A percentile compares a stretch with the other conserved stretches of the same genome.
Evolutionary conservation across 1,140 invertebrate genomes (phyloP).

Genomic region (Bactericera cockerelli): DNA sequence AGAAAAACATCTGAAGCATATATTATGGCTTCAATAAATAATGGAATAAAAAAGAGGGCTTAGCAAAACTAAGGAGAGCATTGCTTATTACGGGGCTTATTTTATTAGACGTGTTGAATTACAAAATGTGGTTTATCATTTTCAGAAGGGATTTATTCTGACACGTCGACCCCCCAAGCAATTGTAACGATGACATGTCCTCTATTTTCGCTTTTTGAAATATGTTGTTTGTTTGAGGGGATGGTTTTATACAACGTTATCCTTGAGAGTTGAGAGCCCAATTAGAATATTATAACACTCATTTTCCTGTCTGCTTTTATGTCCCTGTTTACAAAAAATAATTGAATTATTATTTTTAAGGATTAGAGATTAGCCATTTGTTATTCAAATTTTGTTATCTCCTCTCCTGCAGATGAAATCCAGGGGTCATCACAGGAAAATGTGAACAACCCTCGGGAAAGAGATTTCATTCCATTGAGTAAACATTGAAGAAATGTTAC

Average conservation of each 20-base stretch:
- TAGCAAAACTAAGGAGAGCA: conserved; percentile 5
- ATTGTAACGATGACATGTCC: background rate
- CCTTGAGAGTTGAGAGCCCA: conserved; percentile 7
- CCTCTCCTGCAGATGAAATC: background rate
- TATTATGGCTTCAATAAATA: background rate
- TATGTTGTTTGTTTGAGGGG: conserved; percentile 8
- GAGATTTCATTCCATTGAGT: too few relatives aligned
- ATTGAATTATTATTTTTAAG: conserved; percentile 8
- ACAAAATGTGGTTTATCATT: conserved; percentile 9
- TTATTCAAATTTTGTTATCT: conserved; percentile 6
- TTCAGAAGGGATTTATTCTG: conserved; percentile 7
- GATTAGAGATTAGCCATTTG: conserved; percentile 6
- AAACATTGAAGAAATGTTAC: too few relatives aligned
- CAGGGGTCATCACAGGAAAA: too few relatives aligned
- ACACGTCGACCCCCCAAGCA: conserved; percentile 8
- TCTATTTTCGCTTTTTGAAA: background rate
- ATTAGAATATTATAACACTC: conserved; percentile 7
- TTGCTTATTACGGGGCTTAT: conserved; percentile 6
- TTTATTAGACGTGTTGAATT: conserved; percentile 8
- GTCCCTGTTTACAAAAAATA: conserved; percentile 1
- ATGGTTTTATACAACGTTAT: conserved; percentile 6
- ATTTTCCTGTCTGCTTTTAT: conserved; percentile 3
- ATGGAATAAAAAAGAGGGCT: conserved; percentile 6
- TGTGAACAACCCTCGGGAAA: too few relatives aligned
- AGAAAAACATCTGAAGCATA: conserved; percentile 2